Percentiles rank a stretch among this genome's conserved stretches.
Conservation (phyloP, 2,113 vertebrate genomes). For the Scomber japonicus region DNA sequence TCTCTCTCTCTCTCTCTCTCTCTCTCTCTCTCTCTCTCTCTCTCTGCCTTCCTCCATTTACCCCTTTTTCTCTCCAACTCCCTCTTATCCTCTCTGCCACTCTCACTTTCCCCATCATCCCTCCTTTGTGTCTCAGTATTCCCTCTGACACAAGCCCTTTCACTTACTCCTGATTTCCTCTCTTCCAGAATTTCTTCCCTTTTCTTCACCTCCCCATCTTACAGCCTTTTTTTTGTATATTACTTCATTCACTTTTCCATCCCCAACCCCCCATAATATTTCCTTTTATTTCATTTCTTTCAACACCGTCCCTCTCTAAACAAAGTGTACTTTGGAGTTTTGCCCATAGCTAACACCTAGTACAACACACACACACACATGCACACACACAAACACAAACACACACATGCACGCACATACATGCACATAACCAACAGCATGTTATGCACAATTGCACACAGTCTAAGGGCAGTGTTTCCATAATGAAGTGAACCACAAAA, state of each 20-base stretch:
- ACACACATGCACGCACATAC: neutral
- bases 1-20: conserved; percentile 33
- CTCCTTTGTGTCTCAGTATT: conserved; percentile 72
- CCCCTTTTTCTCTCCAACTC: conserved; percentile 48
- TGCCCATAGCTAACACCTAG: conserved; percentile 56
- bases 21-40: conserved; percentile 12
- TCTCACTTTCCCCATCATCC: conserved; percentile 66
- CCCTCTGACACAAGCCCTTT: conserved; percentile 53
- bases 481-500: conserved; percentile 55
- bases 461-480: conserved; percentile 43
- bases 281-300: conserved; percentile 2
- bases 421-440: conserved; percentile 22
- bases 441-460: conserved; percentile 38
- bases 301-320: conserved; percentile 33
- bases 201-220: neutral
- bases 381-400: conserved; percentile 32
- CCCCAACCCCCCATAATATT: neutral
- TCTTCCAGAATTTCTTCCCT: neutral
- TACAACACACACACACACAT: conserved; percentile 4
- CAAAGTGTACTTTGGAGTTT: conserved; percentile 52
- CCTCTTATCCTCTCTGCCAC: conserved; percentile 47
- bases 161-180: conserved; percentile 54
- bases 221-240: neutral
- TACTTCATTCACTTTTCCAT: neutral
- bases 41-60: conserved; percentile 34